Evolutionary conservation across 2,888 invertebrate genomes (phyloP).

Genomic region (Venusia cambrica): DNA sequence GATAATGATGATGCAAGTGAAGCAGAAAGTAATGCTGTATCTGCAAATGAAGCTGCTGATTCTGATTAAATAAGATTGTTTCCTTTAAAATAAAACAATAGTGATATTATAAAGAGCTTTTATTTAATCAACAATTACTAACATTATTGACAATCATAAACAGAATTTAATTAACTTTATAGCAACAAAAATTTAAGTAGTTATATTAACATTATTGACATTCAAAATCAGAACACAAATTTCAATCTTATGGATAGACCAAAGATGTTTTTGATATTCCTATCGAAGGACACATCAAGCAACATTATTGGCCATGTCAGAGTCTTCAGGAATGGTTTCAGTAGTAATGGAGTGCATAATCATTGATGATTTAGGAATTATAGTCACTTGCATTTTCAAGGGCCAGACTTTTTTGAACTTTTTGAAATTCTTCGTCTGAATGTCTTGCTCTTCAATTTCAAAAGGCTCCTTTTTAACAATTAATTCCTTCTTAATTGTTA

Average conservation of each 20-base stretch:
- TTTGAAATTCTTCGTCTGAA: conserved; percentile 58
- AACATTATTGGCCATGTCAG: conserved; percentile 15
- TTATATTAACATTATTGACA: too few species aligned
- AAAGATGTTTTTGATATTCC: too few species aligned
- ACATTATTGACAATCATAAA: too few species aligned
- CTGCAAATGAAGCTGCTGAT: conserved; percentile 23
- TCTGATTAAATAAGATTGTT: conserved; percentile 11
- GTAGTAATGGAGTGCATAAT: conserved; percentile 23
- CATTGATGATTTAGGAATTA: conserved; percentile 45
- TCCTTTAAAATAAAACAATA: conserved; percentile 17
- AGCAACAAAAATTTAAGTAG: too few species aligned
- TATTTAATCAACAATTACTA: too few species aligned
- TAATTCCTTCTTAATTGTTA: conserved; percentile 54
- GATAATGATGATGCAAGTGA: conserved; percentile 24
- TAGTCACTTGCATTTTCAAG: conserved; percentile 54
- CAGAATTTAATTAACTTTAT: too few species aligned
- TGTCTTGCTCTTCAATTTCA: conserved; percentile 35
- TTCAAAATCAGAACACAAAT: too few species aligned
- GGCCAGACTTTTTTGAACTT: conserved; percentile 76
- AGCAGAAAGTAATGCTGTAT: conserved; percentile 19
- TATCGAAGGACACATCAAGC: conserved; percentile 6
- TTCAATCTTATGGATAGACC: too few species aligned
- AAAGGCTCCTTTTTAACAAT: conserved; percentile 62
- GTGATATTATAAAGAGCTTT: conserved; percentile 12
- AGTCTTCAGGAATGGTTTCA: conserved; percentile 14